phyloP scores from a whole-genome alignment of 2,797 vertebrate species.

The Dermochelys coriacea region DNA sequence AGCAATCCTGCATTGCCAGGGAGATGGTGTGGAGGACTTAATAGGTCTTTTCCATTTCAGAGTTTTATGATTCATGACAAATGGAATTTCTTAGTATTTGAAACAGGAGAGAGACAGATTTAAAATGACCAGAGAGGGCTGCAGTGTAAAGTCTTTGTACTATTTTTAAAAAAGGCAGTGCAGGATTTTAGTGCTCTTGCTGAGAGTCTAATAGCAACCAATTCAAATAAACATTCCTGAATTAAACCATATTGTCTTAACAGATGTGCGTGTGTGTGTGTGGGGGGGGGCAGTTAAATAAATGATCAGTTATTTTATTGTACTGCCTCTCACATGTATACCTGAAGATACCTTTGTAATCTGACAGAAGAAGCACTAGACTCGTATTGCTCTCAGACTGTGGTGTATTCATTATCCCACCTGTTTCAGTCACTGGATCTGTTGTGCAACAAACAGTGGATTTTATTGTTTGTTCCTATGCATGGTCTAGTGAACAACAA shows the following conservation, averaged over 20 bases:
- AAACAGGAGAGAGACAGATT: slow-evolving; percentile 50
- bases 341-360: slow-evolving; percentile 65
- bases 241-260: slow-evolving; percentile 65
- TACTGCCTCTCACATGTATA: slow-evolving; percentile 45
- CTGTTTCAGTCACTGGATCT: slow-evolving; percentile 57
- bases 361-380: slow-evolving; percentile 57
- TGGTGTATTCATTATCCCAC: slow-evolving; percentile 61
- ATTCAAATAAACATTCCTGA: slow-evolving; percentile 72
- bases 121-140: slow-evolving; percentile 50
- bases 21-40: slow-evolving; percentile 26
- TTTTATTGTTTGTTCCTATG: slow-evolving; percentile 54
- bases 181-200: slow-evolving; percentile 61
- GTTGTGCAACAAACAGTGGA: slow-evolving; percentile 58
- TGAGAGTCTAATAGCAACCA: slow-evolving; percentile 66
- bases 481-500: neutral
- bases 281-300: neutral
- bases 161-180: slow-evolving; percentile 59
- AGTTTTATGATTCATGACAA: slow-evolving; percentile 63
- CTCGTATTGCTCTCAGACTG: slow-evolving; percentile 38
- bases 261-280: neutral
- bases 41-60: slow-evolving; percentile 59
- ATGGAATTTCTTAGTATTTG: slow-evolving; percentile 72
- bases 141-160: slow-evolving; percentile 53
- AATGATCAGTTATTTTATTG: slow-evolving; percentile 16
- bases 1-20: slow-evolving; percentile 25